Conservation (phyloP, 2,113 vertebrate genomes). For the Tragelaphus buxtoni region DNA sequence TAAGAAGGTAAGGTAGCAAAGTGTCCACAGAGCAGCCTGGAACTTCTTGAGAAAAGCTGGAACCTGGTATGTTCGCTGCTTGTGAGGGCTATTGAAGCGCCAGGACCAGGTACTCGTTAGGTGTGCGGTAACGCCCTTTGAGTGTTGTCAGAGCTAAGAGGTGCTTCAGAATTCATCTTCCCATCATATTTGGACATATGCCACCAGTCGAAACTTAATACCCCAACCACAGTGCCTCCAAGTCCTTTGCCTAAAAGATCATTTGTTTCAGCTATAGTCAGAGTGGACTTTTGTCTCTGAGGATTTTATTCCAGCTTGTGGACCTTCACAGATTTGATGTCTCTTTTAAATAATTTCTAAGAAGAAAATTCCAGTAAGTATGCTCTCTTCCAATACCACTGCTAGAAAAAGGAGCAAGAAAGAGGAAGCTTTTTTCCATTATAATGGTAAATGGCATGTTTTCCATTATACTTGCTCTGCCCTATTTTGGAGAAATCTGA, state of each 20-base stretch:
- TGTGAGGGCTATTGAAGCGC: not conserved
- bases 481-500: not conserved
- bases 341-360: not conserved
- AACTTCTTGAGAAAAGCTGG: not conserved
- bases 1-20: not conserved
- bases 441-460: not conserved
- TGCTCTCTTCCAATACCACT: not conserved
- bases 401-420: not conserved
- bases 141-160: too few relatives aligned
- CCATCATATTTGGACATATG: not conserved
- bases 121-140: accelerated
- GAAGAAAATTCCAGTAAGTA: not conserved
- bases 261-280: not conserved
- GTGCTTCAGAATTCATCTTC: not conserved
- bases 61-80: accelerated
- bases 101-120: accelerated
- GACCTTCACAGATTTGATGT: not conserved
- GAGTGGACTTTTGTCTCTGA: not conserved
- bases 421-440: not conserved
- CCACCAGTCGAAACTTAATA: not conserved
- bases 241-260: not conserved
- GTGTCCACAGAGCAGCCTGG: not conserved
- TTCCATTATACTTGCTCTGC: not conserved
- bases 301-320: not conserved
- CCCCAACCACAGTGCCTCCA: not conserved